Conservation (phyloP, 1,140 invertebrate genomes). For the Eriocheir sinensis region DNA sequence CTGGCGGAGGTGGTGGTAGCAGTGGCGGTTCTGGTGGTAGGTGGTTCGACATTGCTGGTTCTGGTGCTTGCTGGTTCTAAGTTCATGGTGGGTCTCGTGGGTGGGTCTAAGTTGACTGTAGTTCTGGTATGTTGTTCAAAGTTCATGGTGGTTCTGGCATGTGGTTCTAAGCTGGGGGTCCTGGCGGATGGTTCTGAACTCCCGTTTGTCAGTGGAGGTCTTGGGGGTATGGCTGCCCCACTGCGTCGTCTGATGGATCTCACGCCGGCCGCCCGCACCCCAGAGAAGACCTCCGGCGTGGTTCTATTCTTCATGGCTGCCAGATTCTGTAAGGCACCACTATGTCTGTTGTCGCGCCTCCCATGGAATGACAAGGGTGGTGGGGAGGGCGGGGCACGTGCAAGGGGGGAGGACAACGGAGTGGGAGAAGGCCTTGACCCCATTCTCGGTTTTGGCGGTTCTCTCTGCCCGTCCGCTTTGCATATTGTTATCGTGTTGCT, state of each 20-base stretch:
- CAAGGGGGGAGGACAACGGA: neutral
- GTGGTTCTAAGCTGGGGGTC: too few relatives aligned
- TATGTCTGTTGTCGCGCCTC: conserved; percentile 26
- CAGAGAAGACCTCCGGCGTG: neutral
- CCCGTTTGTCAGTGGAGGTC: neutral
- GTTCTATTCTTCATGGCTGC: conserved; percentile 39
- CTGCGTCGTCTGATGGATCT: neutral
- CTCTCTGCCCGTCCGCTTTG: conserved; percentile 36
- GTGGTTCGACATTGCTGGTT: neutral
- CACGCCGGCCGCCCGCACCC: neutral
- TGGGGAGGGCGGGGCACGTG: neutral
- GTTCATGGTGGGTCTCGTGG: too few relatives aligned
- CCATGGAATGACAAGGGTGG: neutral
- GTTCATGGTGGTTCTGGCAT: neutral
- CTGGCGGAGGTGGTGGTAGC: neutral
- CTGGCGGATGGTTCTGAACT: neutral
- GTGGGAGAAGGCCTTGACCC: neutral
- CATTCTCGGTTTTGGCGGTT: conserved; percentile 14
- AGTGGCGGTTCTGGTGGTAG: neutral
- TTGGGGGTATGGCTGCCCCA: neutral
- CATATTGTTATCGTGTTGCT: conserved; percentile 56
- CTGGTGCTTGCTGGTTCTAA: too few relatives aligned
- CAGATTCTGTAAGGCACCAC: neutral
- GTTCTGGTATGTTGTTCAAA: neutral
- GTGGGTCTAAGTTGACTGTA: too few relatives aligned